These are phyloP conservation scores for Ceriagrion tenellum DNA, from an alignment of 2,888 invertebrate species.

Conservation along the genomic window DNA sequence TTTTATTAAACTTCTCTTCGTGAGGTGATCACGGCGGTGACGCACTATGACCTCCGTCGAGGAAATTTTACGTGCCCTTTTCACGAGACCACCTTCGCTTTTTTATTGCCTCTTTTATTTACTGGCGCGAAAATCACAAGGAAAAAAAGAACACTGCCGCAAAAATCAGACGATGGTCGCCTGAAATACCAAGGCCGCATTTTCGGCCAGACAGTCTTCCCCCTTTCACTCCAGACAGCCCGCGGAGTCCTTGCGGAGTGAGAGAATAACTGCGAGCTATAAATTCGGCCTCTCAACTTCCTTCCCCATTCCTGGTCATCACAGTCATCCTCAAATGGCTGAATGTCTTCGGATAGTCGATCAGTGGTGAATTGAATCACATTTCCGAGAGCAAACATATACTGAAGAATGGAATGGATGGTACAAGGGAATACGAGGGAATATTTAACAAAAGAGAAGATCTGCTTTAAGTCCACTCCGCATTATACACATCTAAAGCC, in stretches of 20 bases:
- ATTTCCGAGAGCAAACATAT: too few relatives aligned
- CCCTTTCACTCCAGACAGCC: neutral
- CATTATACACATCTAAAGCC: too few relatives aligned
- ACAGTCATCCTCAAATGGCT: too few relatives aligned
- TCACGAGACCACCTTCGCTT: neutral
- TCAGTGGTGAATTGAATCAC: too few relatives aligned
- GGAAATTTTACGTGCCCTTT: neutral
- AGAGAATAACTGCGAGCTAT: neutral
- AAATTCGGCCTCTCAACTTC: neutral
- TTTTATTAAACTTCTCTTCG: neutral
- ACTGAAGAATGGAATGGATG: too few relatives aligned
- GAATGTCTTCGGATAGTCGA: too few relatives aligned
- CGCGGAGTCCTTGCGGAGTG: neutral
- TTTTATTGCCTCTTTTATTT: neutral
- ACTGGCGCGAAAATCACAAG: neutral
- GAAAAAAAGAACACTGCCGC: neutral
- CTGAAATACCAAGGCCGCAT: constrained; percentile 11
- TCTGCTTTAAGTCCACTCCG: too few relatives aligned
- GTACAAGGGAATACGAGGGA: too few relatives aligned
- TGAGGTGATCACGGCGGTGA: neutral
- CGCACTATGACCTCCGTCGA: neutral
- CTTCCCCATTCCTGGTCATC: neutral
- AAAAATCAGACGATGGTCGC: neutral
- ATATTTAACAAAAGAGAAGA: too few relatives aligned
- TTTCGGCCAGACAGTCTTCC: neutral